Conservation (phyloP, 92 coral and sea anemone species). For the Siderastrea radians region DNA sequence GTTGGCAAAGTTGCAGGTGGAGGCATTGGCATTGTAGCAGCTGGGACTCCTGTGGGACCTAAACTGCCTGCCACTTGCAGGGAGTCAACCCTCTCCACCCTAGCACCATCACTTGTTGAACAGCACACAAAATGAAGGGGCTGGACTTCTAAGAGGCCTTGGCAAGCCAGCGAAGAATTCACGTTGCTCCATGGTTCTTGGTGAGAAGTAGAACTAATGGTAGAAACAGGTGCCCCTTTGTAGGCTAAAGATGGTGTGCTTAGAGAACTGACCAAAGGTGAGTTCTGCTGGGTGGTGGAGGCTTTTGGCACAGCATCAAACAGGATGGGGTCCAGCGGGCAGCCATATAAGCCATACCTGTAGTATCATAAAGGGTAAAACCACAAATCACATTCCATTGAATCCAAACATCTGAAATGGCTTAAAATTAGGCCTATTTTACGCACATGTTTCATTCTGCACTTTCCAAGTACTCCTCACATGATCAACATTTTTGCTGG, state of each 20-base stretch:
- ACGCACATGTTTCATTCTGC: no score
- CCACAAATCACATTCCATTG: background rate
- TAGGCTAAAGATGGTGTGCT: slow-evolving; percentile 14
- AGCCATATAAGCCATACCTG: slow-evolving; percentile 95
- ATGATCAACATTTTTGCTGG: no score
- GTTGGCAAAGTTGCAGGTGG: slow-evolving; percentile 47
- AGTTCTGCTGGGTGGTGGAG: background rate
- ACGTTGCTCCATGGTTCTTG: slow-evolving; percentile 54
- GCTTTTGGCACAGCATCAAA: slow-evolving; percentile 84
- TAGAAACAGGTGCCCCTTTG: slow-evolving; percentile 25
- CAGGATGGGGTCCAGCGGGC: slow-evolving; percentile 94
- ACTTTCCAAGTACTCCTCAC: no score
- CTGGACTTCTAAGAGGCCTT: slow-evolving; percentile 94
- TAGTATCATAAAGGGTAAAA: background rate
- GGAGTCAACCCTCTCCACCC: slow-evolving; percentile 82
- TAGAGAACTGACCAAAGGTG: slow-evolving; percentile 9
- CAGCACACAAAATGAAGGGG: slow-evolving; percentile 95
- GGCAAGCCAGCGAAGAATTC: slow-evolving; percentile 69
- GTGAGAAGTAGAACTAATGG: slow-evolving; percentile 30
- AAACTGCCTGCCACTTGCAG: slow-evolving; percentile 12
- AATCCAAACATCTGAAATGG: no score
- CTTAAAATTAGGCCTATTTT: no score
- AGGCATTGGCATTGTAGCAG: slow-evolving; percentile 24
- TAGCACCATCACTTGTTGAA: slow-evolving; percentile 96
- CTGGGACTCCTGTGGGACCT: slow-evolving; percentile 42